These are phyloP conservation scores for Platalea minor DNA, from an alignment of 2,797 vertebrate genomes.

Conservation along the genomic window DNA sequence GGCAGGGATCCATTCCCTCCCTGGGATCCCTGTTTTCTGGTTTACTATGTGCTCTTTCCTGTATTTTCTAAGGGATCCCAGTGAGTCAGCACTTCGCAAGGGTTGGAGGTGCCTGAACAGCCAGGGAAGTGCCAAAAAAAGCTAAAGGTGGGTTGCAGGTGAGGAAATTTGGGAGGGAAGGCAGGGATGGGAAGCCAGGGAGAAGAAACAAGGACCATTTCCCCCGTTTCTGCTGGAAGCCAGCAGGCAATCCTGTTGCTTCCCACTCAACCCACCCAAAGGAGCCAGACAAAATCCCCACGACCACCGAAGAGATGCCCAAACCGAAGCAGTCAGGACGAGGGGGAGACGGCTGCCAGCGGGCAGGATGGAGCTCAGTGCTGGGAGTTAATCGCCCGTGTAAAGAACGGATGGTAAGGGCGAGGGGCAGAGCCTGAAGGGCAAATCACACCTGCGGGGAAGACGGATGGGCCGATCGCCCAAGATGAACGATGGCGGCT, in stretches of 20 bases:
- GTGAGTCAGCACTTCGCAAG: fast-evolving
- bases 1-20: background rate
- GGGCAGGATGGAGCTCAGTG: background rate
- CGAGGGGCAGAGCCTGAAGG: background rate
- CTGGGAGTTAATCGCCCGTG: background rate
- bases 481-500: fast-evolving
- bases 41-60: background rate
- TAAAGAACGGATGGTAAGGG: background rate
- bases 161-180: background rate
- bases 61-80: background rate
- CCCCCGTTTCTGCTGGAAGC: background rate
- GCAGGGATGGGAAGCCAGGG: background rate
- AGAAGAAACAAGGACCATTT: background rate
- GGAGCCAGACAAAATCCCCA: background rate
- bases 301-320: background rate
- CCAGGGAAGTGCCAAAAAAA: background rate
- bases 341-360: fast-evolving
- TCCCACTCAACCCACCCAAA: background rate
- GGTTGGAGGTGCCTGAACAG: background rate
- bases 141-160: background rate
- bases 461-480: background rate
- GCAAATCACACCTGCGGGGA: background rate
- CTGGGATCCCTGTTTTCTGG: background rate
- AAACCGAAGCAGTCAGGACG: background rate
- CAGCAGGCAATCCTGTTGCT: background rate